Percentiles rank a stretch among this genome's conserved stretches.
Conservation (phyloP, 1,140 invertebrate species). For the Drosophila nigrodunni region DNA sequence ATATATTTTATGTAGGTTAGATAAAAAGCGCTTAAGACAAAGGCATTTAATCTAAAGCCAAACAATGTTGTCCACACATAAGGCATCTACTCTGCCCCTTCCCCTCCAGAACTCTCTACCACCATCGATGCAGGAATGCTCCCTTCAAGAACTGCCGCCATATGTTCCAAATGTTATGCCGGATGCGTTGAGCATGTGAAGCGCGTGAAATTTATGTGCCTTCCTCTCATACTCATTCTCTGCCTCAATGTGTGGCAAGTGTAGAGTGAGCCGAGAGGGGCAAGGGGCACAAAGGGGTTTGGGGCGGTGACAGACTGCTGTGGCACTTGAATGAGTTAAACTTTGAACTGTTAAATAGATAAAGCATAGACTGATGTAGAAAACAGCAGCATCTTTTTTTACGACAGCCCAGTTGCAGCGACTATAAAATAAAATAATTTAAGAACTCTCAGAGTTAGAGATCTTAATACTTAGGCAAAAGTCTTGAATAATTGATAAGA, state of each 20-base stretch:
- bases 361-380: slow-evolving; percentile 10
- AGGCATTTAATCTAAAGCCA: slow-evolving; percentile 76
- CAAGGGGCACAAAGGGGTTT: slow-evolving; percentile 11
- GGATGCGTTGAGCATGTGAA: slow-evolving; percentile 74
- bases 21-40: slow-evolving; percentile 74
- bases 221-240: background rate
- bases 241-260: slow-evolving; percentile 4
- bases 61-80: slow-evolving; percentile 78
- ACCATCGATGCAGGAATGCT: slow-evolving; percentile 50
- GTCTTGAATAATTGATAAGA: background rate
- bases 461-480: background rate
- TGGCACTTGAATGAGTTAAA: slow-evolving; percentile 74
- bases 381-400: slow-evolving; percentile 29
- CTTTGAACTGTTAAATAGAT: slow-evolving; percentile 64
- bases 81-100: slow-evolving; percentile 1
- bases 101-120: background rate
- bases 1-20: slow-evolving; percentile 75
- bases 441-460: background rate
- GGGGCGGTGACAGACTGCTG: slow-evolving; percentile 55
- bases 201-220: slow-evolving; percentile 75
- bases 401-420: background rate
- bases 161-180: slow-evolving; percentile 64
- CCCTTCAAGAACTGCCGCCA: slow-evolving; percentile 60
- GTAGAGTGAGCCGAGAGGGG: background rate
- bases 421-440: slow-evolving; percentile 1